Conservation (phyloP, 2,113 vertebrate species). For the Platichthys flesus region DNA sequence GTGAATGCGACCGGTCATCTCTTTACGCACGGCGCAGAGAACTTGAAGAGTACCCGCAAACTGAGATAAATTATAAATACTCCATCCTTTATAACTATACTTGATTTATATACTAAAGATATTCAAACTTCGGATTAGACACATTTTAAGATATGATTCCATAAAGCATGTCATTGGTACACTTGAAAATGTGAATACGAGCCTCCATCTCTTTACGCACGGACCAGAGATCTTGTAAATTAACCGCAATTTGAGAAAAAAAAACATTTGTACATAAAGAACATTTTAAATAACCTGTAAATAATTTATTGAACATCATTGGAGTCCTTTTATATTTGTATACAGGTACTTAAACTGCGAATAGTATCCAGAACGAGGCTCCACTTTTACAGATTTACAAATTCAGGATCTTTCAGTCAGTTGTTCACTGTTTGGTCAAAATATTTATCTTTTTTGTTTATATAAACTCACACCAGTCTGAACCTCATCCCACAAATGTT, state of each 20-base stretch:
- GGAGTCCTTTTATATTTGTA: constrained; percentile 10
- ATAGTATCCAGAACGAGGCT: not conserved
- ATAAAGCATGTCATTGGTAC: constrained; percentile 8
- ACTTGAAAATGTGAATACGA: not conserved
- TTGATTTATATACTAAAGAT: constrained; percentile 8
- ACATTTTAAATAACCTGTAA: not conserved
- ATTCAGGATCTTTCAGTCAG: not conserved
- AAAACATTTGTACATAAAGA: constrained; percentile 54
- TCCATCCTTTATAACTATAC: not conserved
- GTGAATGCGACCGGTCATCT: not conserved
- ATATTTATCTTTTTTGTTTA: not conserved
- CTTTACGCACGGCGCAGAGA: constrained; percentile 29
- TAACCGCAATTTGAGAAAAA: not conserved
- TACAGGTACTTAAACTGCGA: not conserved
- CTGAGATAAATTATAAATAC: constrained; percentile 45
- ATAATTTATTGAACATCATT: constrained; percentile 2
- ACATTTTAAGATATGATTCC: not conserved
- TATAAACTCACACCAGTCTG: not conserved
- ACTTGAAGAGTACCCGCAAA: not conserved
- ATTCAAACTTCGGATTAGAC: not conserved
- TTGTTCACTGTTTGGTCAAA: not conserved
- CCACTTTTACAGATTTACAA: not conserved
- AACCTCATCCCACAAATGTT: not conserved
- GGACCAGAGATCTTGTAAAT: constrained; percentile 34
- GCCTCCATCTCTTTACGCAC: constrained; percentile 20